phyloP scores from a whole-genome alignment of 2,113 vertebrate genomes.

The Eptatretus burgeri region DNA sequence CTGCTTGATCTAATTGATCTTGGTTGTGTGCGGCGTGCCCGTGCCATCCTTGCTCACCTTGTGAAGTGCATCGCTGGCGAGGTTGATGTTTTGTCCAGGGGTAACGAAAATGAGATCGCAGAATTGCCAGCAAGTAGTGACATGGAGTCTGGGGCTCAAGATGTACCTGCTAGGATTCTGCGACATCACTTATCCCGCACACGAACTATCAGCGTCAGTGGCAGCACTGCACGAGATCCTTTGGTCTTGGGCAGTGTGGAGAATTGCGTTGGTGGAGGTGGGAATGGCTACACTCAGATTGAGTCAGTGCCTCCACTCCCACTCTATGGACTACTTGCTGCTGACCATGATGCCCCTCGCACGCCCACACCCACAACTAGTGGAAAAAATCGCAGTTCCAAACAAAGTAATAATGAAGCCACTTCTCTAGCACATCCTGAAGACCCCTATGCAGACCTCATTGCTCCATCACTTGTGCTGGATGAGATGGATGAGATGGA shows the following conservation, averaged over 20 bases:
- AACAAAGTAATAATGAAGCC: no score
- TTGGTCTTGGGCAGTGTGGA: slow-evolving; percentile 10
- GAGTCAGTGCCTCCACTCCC: slow-evolving; percentile 74
- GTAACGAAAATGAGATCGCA: neutral
- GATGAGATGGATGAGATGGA: no score
- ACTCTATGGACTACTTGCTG: slow-evolving; percentile 59
- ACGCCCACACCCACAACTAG: neutral
- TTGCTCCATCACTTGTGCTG: no score
- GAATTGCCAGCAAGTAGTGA: neutral
- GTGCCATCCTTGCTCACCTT: slow-evolving; percentile 76
- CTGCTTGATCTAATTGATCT: slow-evolving; percentile 88
- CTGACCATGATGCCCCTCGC: slow-evolving; percentile 21
- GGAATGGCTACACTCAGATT: slow-evolving; percentile 55
- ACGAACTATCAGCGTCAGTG: slow-evolving; percentile 62
- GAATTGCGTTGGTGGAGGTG: neutral
- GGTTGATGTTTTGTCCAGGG: slow-evolving; percentile 14
- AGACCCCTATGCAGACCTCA: no score
- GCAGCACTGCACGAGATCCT: slow-evolving; percentile 47
- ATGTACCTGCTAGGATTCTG: slow-evolving; percentile 26
- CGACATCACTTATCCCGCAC: slow-evolving; percentile 47
- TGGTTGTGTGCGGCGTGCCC: slow-evolving; percentile 49
- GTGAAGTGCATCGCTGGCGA: slow-evolving; percentile 93
- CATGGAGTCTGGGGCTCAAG: slow-evolving; percentile 21
- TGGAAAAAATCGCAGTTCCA: neutral
- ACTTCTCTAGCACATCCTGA: no score